Conservation (phyloP, 2,113 vertebrate species). For the Gasterosteus aculeatus region DNA sequence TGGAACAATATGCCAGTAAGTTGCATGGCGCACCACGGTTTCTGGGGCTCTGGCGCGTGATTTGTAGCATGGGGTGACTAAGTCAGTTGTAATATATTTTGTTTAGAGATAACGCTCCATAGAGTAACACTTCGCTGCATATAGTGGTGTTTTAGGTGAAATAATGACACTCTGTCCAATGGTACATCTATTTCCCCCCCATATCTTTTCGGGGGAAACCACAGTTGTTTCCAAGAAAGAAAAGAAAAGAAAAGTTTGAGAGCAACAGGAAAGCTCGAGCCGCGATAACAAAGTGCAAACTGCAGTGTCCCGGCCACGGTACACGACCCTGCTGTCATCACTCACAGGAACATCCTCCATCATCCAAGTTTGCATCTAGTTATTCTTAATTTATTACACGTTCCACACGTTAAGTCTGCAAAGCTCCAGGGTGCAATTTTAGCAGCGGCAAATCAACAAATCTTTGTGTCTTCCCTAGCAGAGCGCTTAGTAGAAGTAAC, state of each 20-base stretch:
- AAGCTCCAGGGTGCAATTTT: conserved; percentile 69
- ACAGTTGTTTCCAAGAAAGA: conserved; percentile 19
- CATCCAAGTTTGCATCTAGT: conserved; percentile 60
- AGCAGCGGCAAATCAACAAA: conserved; percentile 68
- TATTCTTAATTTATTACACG: conserved; percentile 73
- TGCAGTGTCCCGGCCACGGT: conserved; percentile 49
- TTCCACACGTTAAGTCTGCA: conserved; percentile 68
- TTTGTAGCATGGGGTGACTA: neutral
- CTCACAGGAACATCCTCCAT: conserved; percentile 62
- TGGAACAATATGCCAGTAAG: neutral
- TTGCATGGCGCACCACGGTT: neutral
- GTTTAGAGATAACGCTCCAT: neutral
- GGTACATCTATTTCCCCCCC: neutral
- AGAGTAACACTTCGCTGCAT: neutral
- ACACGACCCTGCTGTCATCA: conserved; percentile 61
- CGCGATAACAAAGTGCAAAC: conserved; percentile 64
- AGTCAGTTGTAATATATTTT: neutral
- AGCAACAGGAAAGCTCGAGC: conserved; percentile 63
- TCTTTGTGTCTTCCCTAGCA: conserved; percentile 68
- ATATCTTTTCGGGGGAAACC: conserved; percentile 7
- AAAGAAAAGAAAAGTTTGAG: conserved; percentile 22
- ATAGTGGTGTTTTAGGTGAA: neutral
- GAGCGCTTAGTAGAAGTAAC: conserved; percentile 66
- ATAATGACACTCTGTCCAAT: neutral
- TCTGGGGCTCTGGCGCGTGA: neutral